These are phyloP conservation scores for Cacoxenus indagator DNA, from an alignment of 2,888 invertebrate genomes.

Conservation along the genomic window DNA sequence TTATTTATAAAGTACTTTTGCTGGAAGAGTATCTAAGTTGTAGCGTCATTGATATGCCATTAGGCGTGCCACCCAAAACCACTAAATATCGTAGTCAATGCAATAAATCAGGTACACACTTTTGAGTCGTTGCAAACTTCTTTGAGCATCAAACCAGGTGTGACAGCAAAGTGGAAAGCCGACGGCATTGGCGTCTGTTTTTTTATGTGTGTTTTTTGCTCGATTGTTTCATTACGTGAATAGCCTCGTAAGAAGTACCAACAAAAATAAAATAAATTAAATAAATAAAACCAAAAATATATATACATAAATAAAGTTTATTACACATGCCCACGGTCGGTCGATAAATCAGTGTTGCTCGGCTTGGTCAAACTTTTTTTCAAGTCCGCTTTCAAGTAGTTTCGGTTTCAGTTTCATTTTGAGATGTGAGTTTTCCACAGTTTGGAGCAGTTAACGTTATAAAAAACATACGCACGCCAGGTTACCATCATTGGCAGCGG, in stretches of 20 bases:
- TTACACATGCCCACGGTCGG: slow-evolving; percentile 50
- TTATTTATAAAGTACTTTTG: too few relatives aligned
- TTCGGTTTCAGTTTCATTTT: slow-evolving; percentile 39
- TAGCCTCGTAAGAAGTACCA: slow-evolving; percentile 5
- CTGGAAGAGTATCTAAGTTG: too few relatives aligned
- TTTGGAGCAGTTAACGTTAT: slow-evolving; percentile 46
- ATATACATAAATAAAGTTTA: slow-evolving; percentile 62
- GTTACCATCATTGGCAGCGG: background rate
- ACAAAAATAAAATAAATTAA: slow-evolving; percentile 38
- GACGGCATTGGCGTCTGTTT: too few relatives aligned
- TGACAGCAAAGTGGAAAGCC: too few relatives aligned
- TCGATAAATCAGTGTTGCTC: background rate
- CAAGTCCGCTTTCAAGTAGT: slow-evolving; percentile 55
- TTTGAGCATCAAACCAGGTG: too few relatives aligned
- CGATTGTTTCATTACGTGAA: slow-evolving; percentile 5
- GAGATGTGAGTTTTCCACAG: background rate
- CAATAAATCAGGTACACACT: too few relatives aligned
- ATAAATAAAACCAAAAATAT: slow-evolving; percentile 42
- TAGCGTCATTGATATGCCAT: too few relatives aligned
- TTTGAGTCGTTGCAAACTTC: too few relatives aligned
- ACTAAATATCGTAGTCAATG: too few relatives aligned
- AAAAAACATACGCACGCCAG: background rate
- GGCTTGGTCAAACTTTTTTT: slow-evolving; percentile 50
- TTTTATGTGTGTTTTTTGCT: background rate
- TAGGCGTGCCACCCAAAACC: too few relatives aligned